A percentile compares a stretch with the other conserved stretches of the same genome.
Evolutionary conservation across 2,888 invertebrate species (phyloP).

Genomic region (Drosophila leonis): DNA sequence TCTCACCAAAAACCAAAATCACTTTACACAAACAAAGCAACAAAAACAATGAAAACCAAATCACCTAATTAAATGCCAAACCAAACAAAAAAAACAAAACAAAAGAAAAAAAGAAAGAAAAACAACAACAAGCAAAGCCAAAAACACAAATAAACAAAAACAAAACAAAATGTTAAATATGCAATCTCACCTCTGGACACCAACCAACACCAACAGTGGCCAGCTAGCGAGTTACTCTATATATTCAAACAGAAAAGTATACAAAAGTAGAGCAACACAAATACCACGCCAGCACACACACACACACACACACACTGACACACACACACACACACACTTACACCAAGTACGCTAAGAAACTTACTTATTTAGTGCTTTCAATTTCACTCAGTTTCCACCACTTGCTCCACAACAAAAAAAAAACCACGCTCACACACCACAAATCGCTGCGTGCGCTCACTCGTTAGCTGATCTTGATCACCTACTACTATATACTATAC

Average conservation of each 20-base stretch:
- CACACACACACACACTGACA: background rate
- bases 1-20: constrained; percentile 36
- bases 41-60: constrained; percentile 45
- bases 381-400: constrained; percentile 30
- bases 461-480: constrained; percentile 59
- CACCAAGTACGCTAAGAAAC: constrained; percentile 2
- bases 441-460: constrained; percentile 56
- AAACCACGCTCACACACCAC: constrained; percentile 26
- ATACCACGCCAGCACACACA: constrained; percentile 4
- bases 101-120: background rate
- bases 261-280: constrained; percentile 42
- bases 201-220: constrained; percentile 35
- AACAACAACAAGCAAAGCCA: constrained; percentile 38
- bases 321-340: constrained; percentile 10
- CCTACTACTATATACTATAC: constrained; percentile 44
- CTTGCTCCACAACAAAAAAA: constrained; percentile 1
- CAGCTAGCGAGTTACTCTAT: constrained; percentile 40
- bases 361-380: constrained; percentile 28
- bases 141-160: constrained; percentile 44
- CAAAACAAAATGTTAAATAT: constrained; percentile 47
- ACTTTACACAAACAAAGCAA: constrained; percentile 44
- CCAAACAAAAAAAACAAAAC: constrained; percentile 22
- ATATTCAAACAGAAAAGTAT: constrained; percentile 16
- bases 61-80: constrained; percentile 46
- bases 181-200: constrained; percentile 48